Evolutionary conservation across 2,888 invertebrate species (phyloP).

Genomic region (Agrochola lychnidis): DNA sequence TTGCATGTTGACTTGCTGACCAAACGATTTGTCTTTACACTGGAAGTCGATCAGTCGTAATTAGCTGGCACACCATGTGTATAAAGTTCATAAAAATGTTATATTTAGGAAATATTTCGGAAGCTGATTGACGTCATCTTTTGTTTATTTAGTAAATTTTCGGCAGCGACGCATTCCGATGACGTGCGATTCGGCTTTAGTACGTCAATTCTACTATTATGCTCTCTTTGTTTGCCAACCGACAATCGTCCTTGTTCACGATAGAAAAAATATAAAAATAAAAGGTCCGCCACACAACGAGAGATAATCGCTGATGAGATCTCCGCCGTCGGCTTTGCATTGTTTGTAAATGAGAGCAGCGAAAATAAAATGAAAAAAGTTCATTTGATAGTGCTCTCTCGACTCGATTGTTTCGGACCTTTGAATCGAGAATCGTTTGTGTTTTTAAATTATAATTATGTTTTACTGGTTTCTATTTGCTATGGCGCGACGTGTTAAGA

Average conservation of each 20-base stretch:
- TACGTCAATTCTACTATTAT: conserved; percentile 79
- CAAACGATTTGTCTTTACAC: neutral
- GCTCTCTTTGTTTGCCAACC: conserved; percentile 75
- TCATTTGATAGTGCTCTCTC: conserved; percentile 76
- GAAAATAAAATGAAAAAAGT: conserved; percentile 80
- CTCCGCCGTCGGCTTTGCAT: conserved; percentile 80
- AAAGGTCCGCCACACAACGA: conserved; percentile 69
- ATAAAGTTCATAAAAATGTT: conserved; percentile 1
- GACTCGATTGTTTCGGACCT: conserved; percentile 73
- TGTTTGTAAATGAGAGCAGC: conserved; percentile 87
- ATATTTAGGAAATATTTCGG: conserved; percentile 7
- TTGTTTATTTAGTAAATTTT: conserved; percentile 9
- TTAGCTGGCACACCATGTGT: neutral
- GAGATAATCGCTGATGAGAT: conserved; percentile 85
- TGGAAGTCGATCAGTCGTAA: neutral
- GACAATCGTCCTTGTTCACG: conserved; percentile 70
- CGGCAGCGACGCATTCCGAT: conserved; percentile 6
- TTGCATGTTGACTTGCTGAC: neutral
- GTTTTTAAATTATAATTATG: conserved; percentile 70
- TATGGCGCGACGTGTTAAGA: conserved; percentile 39
- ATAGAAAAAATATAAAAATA: conserved; percentile 68
- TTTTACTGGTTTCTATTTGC: conserved; percentile 67
- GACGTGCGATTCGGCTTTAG: conserved; percentile 57
- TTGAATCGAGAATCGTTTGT: conserved; percentile 72
- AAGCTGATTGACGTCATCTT: neutral